Conservation (phyloP, 2,888 invertebrate genomes). For the Artemia sinica region DNA sequence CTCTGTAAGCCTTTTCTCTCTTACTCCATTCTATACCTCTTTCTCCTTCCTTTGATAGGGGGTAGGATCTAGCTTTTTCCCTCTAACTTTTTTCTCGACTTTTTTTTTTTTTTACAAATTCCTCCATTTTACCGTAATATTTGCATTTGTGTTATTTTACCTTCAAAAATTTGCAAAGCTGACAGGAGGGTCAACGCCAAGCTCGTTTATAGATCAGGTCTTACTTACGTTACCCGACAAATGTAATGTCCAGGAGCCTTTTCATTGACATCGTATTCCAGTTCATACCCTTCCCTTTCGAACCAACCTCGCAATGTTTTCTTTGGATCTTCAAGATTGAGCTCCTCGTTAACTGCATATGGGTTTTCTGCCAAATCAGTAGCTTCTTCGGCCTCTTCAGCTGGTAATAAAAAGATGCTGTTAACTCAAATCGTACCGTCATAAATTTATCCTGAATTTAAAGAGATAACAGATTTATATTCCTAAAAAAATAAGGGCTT, state of each 20-base stretch:
- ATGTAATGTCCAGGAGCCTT: slow-evolving; percentile 65
- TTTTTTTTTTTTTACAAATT: too few species aligned
- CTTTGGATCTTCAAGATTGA: slow-evolving; percentile 85
- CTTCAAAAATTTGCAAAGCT: too few species aligned
- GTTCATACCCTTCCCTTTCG: slow-evolving; percentile 74
- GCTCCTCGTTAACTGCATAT: slow-evolving; percentile 64
- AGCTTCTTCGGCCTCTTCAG: slow-evolving; percentile 71
- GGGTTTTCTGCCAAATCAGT: slow-evolving; percentile 64
- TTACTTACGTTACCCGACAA: slow-evolving; percentile 46
- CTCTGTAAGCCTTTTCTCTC: too few species aligned
- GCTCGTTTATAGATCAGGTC: slow-evolving; percentile 24
- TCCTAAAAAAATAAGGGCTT: too few species aligned
- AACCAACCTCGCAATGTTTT: slow-evolving; percentile 83
- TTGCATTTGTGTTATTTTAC: too few species aligned
- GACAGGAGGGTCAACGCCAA: too few species aligned
- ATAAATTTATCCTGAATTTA: slow-evolving; percentile 5
- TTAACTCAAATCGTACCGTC: slow-evolving; percentile 17
- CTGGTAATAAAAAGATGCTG: slow-evolving; percentile 2
- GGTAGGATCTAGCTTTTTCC: too few species aligned
- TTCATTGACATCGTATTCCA: slow-evolving; percentile 72
- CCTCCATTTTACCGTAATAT: too few species aligned
- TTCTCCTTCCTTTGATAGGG: too few species aligned
- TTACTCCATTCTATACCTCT: too few species aligned
- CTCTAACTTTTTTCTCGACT: too few species aligned
- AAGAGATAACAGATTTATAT: neutral